Evolutionary conservation across 2,113 vertebrate genomes (phyloP).

Genomic region (Oriolus oriolus): DNA sequence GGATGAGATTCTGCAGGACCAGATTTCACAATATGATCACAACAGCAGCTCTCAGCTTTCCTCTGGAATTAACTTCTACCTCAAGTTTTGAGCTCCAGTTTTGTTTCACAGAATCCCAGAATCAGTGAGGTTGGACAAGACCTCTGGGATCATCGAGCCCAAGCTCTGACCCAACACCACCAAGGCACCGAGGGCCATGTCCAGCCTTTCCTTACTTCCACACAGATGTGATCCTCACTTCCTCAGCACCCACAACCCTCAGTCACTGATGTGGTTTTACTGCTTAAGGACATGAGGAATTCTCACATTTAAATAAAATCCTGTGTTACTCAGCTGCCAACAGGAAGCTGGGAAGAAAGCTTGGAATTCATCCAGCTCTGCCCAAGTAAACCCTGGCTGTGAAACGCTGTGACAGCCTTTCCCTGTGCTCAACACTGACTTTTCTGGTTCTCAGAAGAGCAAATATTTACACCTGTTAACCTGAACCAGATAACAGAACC

Average conservation of each 20-base stretch:
- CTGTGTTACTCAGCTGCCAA: neutral
- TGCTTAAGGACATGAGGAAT: neutral
- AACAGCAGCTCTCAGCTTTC: neutral
- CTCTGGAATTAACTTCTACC: neutral
- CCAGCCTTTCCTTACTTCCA: neutral
- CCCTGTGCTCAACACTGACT: fast-evolving
- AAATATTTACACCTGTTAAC: neutral
- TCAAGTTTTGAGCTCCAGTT: neutral
- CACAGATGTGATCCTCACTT: neutral
- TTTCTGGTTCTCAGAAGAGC: neutral
- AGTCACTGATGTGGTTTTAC: neutral
- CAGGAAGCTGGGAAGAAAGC: neutral
- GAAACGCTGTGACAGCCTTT: neutral
- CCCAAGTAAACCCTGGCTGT: neutral
- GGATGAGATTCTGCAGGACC: neutral
- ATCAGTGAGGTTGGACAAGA: neutral
- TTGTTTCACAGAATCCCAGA: neutral
- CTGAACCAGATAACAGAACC: neutral
- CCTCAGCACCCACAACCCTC: neutral
- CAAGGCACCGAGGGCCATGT: neutral
- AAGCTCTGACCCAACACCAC: neutral
- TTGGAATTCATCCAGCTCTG: neutral
- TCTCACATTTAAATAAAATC: neutral
- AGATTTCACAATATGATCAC: neutral
- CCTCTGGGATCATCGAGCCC: neutral